Base-by-base conservation (phyloP, 2,797 vertebrate species). In the Paratrypauchen microcephalus region DNA sequence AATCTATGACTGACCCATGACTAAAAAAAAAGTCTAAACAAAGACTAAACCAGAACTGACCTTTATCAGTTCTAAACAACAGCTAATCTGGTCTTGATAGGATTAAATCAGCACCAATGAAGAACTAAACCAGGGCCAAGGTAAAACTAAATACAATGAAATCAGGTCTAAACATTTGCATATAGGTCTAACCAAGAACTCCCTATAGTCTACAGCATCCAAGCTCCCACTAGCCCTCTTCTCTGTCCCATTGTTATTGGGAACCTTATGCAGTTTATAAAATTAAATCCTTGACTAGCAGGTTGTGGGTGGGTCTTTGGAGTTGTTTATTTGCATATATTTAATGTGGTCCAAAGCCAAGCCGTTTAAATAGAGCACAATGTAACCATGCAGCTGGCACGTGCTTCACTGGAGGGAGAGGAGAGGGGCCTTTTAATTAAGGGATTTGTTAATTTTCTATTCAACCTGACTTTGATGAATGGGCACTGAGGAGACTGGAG, bases 371-470 rank as follows among this genome's bases (percentile, higher is more conserved):
- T 70, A 64, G n/a, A 15, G 79, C 79, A 83, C 78, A 84, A 73
- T 77, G 72, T 78, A 82, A 74, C 81, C 65, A 77, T 85, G 71
- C 86, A 89, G 87, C 83, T 88, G 87, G 85, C 83, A 88, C 71
- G 72, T 81, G 83, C 71, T 39, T 21, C 64, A 71, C 68, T 55
- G 58, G 66, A 41, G 13, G 59, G 69, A 78, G 71, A 70, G 82
- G 76, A 58, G 81, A 84, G 80, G 84, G 82, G 85, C 82, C 86
- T 89, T 91, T 92, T 91, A 91, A 91, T 92, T 88, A 92, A 87
- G 80, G 83, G 83, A 87, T 91, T 91, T 88, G 87, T 92, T 92
- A 87, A 90, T 90, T 90, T 91, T 83, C 87, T 75, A 83, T 88
- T 88, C 86, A 89, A 88, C 76, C 23, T 87, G 89, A 88, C 88